Conservation (phyloP, 2,113 vertebrate genomes). For the Ciconia boyciana region DNA sequence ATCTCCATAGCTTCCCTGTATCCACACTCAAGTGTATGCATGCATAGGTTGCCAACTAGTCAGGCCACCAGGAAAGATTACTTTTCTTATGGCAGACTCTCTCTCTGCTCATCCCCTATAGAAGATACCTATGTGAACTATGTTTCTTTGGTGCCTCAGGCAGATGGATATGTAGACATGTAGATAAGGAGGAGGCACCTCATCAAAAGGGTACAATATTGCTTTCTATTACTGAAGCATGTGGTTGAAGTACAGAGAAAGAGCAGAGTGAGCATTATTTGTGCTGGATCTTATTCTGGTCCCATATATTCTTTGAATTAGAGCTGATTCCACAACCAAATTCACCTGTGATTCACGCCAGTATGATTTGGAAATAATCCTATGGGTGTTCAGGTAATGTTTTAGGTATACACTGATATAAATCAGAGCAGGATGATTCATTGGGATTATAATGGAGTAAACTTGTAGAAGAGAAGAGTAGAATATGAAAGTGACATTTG, state of each 20-base stretch:
- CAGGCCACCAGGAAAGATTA: background rate
- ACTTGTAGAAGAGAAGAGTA: background rate
- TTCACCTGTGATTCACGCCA: background rate
- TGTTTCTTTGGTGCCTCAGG: background rate
- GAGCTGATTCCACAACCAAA: background rate
- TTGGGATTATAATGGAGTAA: background rate
- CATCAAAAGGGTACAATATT: background rate
- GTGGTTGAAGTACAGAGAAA: background rate
- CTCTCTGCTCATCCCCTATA: background rate
- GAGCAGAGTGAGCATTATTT: background rate
- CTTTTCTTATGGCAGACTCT: background rate
- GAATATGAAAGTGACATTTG: background rate
- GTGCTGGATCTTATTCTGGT: background rate
- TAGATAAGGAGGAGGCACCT: background rate
- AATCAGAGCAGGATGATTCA: background rate
- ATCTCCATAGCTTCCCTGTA: background rate
- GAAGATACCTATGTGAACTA: background rate
- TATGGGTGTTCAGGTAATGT: background rate
- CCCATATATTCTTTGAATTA: background rate
- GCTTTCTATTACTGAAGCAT: background rate
- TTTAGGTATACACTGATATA: background rate
- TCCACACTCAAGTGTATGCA: background rate
- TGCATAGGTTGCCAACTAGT: background rate
- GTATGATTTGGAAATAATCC: background rate
- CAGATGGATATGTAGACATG: background rate